Evolutionary conservation across 1,140 invertebrate species (phyloP).

Genomic region (Pseudoatta argentina): DNA sequence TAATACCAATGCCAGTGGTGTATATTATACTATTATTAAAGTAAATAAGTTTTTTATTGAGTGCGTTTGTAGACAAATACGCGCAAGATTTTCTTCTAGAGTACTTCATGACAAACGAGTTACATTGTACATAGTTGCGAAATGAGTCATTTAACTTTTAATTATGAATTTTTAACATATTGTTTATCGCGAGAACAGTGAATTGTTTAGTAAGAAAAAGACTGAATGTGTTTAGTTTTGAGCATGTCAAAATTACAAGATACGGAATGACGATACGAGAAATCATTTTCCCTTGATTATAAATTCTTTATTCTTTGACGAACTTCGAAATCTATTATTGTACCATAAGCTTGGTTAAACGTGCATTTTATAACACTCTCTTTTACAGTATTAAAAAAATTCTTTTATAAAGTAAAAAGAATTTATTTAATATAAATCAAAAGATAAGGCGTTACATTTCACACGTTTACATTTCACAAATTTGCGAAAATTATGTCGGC

Average conservation of each 20-base stretch:
- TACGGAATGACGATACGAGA: background rate
- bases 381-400: conserved; percentile 14
- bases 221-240: conserved; percentile 13
- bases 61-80: conserved; percentile 42
- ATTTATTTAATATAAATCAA: conserved; percentile 11
- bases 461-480: conserved; percentile 4
- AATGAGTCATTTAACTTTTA: conserved; percentile 51
- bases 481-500: background rate
- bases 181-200: background rate
- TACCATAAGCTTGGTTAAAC: background rate
- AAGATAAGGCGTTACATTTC: background rate
- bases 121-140: conserved; percentile 63
- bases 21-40: conserved; percentile 57
- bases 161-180: conserved; percentile 55
- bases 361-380: conserved; percentile 20
- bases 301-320: conserved; percentile 5
- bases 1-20: conserved; percentile 48
- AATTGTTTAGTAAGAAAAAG: conserved; percentile 23
- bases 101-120: conserved; percentile 36
- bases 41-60: conserved; percentile 57
- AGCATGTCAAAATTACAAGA: conserved; percentile 24
- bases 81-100: conserved; percentile 52
- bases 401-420: conserved; percentile 16
- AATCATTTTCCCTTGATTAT: background rate
- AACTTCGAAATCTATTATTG: conserved; percentile 7